Evolutionary conservation across 2,797 vertebrate genomes (phyloP).

Genomic region (Sebastes wilsoni): DNA sequence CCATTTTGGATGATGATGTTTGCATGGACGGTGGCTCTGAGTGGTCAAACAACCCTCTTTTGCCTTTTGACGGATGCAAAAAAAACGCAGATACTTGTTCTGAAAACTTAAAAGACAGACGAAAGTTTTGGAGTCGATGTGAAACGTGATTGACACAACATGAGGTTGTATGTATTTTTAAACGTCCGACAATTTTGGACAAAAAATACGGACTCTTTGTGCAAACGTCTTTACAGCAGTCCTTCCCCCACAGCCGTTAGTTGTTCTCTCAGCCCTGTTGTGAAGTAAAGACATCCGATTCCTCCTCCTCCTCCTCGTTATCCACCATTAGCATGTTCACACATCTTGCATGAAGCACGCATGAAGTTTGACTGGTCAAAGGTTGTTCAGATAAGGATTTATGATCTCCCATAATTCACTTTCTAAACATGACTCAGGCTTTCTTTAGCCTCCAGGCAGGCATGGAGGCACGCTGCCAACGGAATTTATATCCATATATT

Average conservation of each 20-base stretch:
- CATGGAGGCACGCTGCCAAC: slow-evolving; percentile 49
- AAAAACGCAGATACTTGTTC: no score
- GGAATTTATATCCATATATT: slow-evolving; percentile 69
- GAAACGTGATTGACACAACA: no score
- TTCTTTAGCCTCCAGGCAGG: slow-evolving; percentile 55
- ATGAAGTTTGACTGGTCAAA: slow-evolving; percentile 56
- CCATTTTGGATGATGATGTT: no score
- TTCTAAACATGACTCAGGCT: slow-evolving; percentile 66
- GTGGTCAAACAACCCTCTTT: no score
- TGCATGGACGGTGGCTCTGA: no score
- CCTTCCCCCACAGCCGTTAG: slow-evolving; percentile 15
- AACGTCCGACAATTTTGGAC: no score
- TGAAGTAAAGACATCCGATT: neutral
- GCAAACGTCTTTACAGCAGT: neutral
- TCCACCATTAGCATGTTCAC: slow-evolving; percentile 19
- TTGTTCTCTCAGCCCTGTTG: slow-evolving; percentile 4
- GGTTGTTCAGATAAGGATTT: slow-evolving; percentile 68
- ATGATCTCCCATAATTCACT: slow-evolving; percentile 63
- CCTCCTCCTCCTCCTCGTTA: neutral
- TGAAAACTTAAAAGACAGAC: no score
- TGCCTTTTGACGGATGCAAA: no score
- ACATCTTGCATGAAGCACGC: neutral
- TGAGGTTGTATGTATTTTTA: no score
- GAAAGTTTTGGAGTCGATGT: no score
- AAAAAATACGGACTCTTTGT: no score